phyloP scores from a whole-genome alignment of 2,797 vertebrate species.

The Todus mexicanus region DNA sequence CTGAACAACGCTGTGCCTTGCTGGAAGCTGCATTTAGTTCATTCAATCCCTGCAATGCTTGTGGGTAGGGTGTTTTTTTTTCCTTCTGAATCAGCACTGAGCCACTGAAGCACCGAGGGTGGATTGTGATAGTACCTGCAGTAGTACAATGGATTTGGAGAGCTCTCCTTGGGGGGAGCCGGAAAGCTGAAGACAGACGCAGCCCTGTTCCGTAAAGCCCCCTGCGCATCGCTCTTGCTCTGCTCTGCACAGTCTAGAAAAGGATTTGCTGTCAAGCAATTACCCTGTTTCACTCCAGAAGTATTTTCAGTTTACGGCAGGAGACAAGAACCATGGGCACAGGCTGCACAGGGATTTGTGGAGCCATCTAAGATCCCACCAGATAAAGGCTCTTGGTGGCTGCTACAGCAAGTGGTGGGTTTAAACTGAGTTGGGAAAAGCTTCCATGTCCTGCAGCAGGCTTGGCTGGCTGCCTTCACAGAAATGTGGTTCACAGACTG shows the following conservation, averaged over 20 bases:
- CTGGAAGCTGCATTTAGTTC: neutral
- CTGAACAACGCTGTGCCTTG: neutral
- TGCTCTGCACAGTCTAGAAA: neutral
- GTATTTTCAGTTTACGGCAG: neutral
- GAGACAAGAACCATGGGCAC: neutral
- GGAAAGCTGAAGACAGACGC: neutral
- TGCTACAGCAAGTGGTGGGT: neutral
- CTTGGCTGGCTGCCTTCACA: neutral
- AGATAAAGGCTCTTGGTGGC: neutral
- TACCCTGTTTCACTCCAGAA: neutral
- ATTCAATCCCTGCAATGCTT: neutral
- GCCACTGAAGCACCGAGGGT: accelerated
- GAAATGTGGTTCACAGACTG: neutral
- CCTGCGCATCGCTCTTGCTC: neutral
- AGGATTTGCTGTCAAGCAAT: neutral
- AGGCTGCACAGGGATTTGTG: neutral
- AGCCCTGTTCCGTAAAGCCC: neutral
- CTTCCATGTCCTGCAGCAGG: neutral
- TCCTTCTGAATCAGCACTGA: neutral
- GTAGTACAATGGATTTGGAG: neutral
- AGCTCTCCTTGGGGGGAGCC: neutral
- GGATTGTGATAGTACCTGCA: neutral
- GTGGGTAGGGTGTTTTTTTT: no score
- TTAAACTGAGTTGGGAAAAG: neutral
- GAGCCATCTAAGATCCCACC: neutral